A percentile compares a stretch with the other conserved stretches of the same genome.
phyloP scores from a whole-genome alignment of 2,888 invertebrate species.

The Pollenia griseotomentosa region DNA sequence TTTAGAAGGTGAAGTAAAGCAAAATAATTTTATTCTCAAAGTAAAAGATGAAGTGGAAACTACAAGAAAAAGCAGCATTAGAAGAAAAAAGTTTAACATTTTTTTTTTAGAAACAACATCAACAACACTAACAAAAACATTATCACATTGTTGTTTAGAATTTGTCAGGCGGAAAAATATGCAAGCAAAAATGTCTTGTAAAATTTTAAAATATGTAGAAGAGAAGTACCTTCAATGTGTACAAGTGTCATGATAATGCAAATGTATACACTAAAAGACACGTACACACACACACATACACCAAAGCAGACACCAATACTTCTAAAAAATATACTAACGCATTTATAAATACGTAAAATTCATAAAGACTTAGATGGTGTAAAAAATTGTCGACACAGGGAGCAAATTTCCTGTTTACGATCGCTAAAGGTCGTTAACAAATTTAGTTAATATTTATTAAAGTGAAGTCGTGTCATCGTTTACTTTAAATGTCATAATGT shows the following conservation, averaged over 20 bases:
- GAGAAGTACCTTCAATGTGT: constrained; percentile 28
- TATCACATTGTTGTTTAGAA: constrained; percentile 54
- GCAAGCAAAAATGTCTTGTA: constrained; percentile 57
- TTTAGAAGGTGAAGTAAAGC: constrained; percentile 2
- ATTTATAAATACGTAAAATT: constrained; percentile 2
- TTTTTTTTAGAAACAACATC: not conserved
- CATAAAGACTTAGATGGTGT: constrained; percentile 22
- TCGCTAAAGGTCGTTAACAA: constrained; percentile 44
- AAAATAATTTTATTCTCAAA: constrained; percentile 53
- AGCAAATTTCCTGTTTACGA: constrained; percentile 41
- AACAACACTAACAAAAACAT: constrained; percentile 25
- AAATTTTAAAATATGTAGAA: constrained; percentile 55
- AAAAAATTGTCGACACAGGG: constrained; percentile 27
- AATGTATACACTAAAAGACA: constrained; percentile 5
- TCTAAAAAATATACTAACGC: not conserved
- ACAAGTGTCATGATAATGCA: constrained; percentile 57
- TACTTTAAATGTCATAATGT: constrained; percentile 8
- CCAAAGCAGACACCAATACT: not conserved
- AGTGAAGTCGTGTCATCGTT: not conserved
- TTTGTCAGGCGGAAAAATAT: constrained; percentile 68
- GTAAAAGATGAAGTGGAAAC: constrained; percentile 52
- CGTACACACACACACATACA: not conserved
- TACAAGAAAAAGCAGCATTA: constrained; percentile 14
- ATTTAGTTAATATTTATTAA: constrained; percentile 13
- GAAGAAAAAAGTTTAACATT: not conserved